Evolutionary conservation across 1,140 invertebrate species (phyloP), one percentile per base, ranked within the genome.

Genomic region (Drosophila novamexicana): DNA sequence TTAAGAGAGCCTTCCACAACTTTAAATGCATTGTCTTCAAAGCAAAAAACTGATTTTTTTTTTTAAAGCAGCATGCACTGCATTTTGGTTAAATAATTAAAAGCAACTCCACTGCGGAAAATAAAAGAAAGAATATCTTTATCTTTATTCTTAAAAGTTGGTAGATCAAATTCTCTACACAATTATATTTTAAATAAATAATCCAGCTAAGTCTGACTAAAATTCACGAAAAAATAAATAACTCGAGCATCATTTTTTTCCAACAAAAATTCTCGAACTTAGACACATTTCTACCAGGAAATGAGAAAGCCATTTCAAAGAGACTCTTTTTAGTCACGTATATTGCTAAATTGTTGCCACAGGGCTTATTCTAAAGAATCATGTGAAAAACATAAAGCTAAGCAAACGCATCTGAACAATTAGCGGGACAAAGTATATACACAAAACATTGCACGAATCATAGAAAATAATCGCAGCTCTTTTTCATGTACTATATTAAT

Each of bases 381-480:
- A 45, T 69, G 47, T 37, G 66, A 53, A 61, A 61, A 68, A 32
- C 14, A 22, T 58, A 29, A 10, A 34, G 22, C 10, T 56, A 29
- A n/a, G n/a, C 3, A 3, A 58, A 62, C 58, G 54, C 37, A 62
- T 42, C 22, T 47, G 4, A 34, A 36, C 36, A 67, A 67, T 67
- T 67, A 61, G 14, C 39, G 22, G 6, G n/a, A 44, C 6, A 53
- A 37, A 3, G 16, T 36, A 54, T 56, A 40, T 12, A 40, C 0
- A 39, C n/a, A 37, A 29, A 29, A 50, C 22, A 58, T 16, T 12
- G n/a, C 58, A 40, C 36, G 14, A 40, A 52, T 59, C 34, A 54
- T 16, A 40, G 36, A 39, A 39, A 58, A 40, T n/a, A 50, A 68
- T 52, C 12, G 7, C 40, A 36, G 40, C 12, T 32, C 37, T 56